phyloP scores from a whole-genome alignment of 2,113 vertebrate species.

The Elephantulus edwardii region DNA sequence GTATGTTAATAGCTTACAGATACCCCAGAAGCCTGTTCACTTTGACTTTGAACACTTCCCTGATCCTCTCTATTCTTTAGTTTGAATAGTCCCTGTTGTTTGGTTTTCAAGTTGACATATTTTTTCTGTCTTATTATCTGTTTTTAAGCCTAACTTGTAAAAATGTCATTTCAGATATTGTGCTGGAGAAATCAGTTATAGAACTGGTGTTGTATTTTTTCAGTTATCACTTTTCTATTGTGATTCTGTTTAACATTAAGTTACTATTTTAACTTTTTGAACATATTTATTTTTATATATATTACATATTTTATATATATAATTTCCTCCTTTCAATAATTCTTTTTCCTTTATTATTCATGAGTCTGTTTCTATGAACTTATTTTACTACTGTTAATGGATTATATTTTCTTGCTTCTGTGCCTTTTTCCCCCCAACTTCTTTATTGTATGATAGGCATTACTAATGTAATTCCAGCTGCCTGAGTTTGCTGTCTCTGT shows the following conservation, averaged over 20 bases:
- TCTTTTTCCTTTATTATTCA: slow-evolving; percentile 30
- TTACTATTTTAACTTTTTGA: slow-evolving; percentile 45
- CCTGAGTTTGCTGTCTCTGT: slow-evolving; percentile 8
- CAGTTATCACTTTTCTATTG: neutral
- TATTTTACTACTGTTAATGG: neutral
- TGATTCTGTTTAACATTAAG: neutral
- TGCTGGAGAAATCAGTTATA: slow-evolving; percentile 14
- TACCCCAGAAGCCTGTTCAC: neutral
- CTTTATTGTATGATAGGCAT: neutral
- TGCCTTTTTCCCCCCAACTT: neutral
- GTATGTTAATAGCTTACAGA: neutral
- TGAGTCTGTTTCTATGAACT: neutral
- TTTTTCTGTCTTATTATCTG: neutral
- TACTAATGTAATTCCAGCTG: neutral
- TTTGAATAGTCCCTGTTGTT: neutral
- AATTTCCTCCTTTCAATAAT: slow-evolving; percentile 12
- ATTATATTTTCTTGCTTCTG: slow-evolving; percentile 12
- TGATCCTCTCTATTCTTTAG: neutral
- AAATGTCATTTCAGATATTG: slow-evolving; percentile 1
- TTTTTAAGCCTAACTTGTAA: neutral
- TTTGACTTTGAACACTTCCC: neutral
- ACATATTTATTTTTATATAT: neutral
- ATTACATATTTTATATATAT: slow-evolving; percentile 39
- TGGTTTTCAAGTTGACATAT: neutral
- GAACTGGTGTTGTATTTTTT: neutral